phyloP scores from a whole-genome alignment of 2,888 invertebrate genomes.

The Sarcophaga subvicina region DNA sequence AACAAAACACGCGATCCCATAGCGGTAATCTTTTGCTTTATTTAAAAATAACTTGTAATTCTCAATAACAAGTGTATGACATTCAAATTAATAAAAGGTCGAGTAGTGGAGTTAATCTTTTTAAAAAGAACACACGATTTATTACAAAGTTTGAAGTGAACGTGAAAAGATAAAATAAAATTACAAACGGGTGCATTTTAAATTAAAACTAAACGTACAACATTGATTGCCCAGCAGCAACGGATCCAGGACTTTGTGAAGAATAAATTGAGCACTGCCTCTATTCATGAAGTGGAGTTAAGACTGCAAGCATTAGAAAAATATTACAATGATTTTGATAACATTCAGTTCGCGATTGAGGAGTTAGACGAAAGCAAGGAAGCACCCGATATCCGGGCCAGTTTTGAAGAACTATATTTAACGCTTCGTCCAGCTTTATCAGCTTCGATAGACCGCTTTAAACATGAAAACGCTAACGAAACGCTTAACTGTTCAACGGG shows the following conservation, averaged over 20 bases:
- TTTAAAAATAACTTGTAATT: not conserved
- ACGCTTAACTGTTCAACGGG: too few species aligned
- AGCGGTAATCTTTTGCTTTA: not conserved
- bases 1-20: not conserved
- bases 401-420: constrained; percentile 12
- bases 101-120: too few species aligned
- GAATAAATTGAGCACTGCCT: constrained; percentile 15
- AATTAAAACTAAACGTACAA: too few species aligned
- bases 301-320: too few species aligned
- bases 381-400: not conserved
- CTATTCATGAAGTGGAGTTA: not conserved
- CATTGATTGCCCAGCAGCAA: constrained; percentile 20
- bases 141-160: too few species aligned
- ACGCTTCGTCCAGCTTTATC: constrained; percentile 9
- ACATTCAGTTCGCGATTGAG: too few species aligned
- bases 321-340: too few species aligned
- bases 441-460: not conserved
- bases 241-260: constrained; percentile 35
- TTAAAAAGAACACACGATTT: too few species aligned
- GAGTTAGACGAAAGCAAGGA: not conserved
- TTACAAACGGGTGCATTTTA: too few species aligned
- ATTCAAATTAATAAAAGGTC: too few species aligned
- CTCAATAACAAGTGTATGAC: too few species aligned
- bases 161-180: not conserved
- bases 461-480: too few species aligned